These are phyloP conservation scores for Tyto alba DNA, from an alignment of 2,113 vertebrate genomes.

Conservation along the genomic window DNA sequence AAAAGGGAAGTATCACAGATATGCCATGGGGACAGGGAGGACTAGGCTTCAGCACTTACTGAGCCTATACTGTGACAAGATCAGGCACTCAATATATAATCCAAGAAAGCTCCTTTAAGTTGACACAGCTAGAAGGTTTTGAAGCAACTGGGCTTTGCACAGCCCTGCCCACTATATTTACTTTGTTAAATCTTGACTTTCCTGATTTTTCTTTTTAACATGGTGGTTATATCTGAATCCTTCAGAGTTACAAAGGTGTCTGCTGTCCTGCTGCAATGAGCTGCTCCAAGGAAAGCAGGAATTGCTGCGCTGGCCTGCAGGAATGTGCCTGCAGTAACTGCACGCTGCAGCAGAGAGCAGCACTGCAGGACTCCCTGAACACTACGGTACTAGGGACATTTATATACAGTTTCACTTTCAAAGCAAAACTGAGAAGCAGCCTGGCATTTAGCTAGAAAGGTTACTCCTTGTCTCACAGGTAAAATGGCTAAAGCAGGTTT, in stretches of 20 bases:
- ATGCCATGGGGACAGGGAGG: background rate
- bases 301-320: background rate
- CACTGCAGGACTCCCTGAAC: background rate
- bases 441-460: background rate
- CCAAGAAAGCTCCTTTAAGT: background rate
- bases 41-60: fast-evolving
- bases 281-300: background rate
- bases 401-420: background rate
- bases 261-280: background rate
- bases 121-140: background rate
- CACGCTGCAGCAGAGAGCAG: background rate
- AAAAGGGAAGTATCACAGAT: background rate
- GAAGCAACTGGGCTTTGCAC: background rate
- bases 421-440: background rate
- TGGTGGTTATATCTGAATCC: background rate
- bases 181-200: background rate
- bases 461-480: background rate
- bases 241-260: background rate
- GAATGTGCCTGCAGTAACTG: background rate
- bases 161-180: background rate
- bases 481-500: background rate
- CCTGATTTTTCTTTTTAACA: background rate
- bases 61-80: background rate
- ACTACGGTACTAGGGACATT: background rate
- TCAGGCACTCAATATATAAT: background rate